Base-by-base conservation (phyloP, 2,888 invertebrate genomes). In the Metalampra italica region DNA sequence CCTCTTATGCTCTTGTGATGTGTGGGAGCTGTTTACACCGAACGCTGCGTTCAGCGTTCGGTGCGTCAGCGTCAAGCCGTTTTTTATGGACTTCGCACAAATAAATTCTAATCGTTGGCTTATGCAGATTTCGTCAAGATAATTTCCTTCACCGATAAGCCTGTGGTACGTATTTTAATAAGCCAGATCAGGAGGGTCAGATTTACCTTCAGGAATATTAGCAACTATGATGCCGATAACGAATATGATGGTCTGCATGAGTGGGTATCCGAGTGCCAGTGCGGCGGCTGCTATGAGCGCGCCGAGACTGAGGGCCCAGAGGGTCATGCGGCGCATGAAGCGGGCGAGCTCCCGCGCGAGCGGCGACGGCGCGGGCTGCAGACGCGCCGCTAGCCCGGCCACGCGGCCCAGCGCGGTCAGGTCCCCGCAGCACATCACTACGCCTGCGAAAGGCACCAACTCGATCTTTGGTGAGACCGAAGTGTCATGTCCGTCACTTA, bases 231-330 rank as follows among this genome's bases (percentile, higher is more conserved):
- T 98, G 64, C 91, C 91, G 82, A 99, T 99, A 59, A 98, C 92
- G 92, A 99, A 99, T 81, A 99, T 96, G 54, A 97, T 97, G 63
- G 98, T 98, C 82, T 99, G 98, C 74, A 99, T 92, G 95, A 98
- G 98, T 75, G 97, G 96, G 85, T 99, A 99, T 61, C 98, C 98
- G 54, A 99, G 92, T 64, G 95, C 92, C 78, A 99, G 94, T 49
- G 98, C 97, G 68, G 99, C 97, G 45, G 95, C 79, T 90, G 99
- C 99, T 91, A 99, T 98, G 46, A 97, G 94, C 11, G 98, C 92
- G 51, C 97, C 97, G 54, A 97, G 92, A 75, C 95, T 94, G 46
- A 97, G 93, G 55, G 97, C 97, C 74, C 96, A 97, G 47, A 96
- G 94, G 49, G 98, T 98, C 84, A 99, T 98, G 72, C 97, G 92